Evolutionary conservation across 2,113 vertebrate genomes (phyloP).

Genomic region (Pseudopipra pipra): DNA sequence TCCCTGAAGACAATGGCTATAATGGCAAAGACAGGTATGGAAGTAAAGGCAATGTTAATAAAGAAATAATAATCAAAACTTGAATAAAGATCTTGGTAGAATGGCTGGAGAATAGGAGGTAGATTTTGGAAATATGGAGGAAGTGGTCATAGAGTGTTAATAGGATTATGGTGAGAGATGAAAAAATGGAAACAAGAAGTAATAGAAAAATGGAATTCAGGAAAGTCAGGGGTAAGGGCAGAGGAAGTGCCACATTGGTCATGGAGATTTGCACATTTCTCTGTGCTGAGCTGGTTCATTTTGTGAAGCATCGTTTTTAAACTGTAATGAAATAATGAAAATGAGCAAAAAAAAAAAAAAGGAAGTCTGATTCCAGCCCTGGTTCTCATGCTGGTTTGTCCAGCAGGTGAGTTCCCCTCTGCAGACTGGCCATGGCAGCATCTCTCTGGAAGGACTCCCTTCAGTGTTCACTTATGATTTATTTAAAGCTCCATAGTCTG

Average conservation of each 20-base stretch:
- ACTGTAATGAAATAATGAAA: background rate
- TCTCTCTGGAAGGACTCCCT: background rate
- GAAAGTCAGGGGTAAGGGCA: background rate
- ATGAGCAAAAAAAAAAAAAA: fast-evolving
- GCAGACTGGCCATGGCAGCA: background rate
- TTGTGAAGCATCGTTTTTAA: background rate
- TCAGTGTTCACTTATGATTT: background rate
- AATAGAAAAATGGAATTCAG: background rate
- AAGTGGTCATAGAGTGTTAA: background rate
- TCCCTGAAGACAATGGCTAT: background rate
- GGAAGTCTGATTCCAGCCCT: background rate
- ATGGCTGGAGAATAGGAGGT: background rate
- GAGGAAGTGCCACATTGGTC: background rate
- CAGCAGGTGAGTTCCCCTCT: background rate
- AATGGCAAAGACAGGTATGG: background rate
- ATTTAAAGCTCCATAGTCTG: background rate
- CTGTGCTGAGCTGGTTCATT: background rate
- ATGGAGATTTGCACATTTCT: background rate
- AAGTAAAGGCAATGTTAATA: background rate
- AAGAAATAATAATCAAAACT: background rate
- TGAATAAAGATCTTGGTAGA: background rate
- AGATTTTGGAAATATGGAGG: background rate
- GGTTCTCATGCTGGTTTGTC: background rate
- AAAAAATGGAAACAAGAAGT: background rate
- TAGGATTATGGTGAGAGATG: background rate